Evolutionary conservation across 2,113 vertebrate species (phyloP), one percentile per base, ranked within the genome.

Genomic region (Sturnira hondurensis): DNA sequence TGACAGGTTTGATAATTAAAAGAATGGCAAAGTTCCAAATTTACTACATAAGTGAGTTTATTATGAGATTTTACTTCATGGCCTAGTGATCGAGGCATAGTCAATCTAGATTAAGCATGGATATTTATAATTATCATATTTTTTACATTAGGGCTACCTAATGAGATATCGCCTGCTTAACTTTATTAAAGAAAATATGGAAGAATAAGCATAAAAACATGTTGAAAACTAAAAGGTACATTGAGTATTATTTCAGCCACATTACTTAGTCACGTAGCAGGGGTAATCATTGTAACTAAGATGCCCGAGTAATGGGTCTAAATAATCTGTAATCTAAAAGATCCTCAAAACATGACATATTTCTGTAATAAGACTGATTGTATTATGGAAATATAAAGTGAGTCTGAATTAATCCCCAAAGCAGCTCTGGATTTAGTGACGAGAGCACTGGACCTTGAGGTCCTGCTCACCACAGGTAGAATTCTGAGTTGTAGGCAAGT

Each of bases 1-100:
- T 86, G 56, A 93, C 61, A 80, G 88, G 36, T 92, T 97, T 96
- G 63, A 36, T 89, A 97, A 97, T 97, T 97, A 97, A 94, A 97
- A 86, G 28, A 94, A n/a, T 86, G 70, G 81, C 68, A 89, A 67
- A 95, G 86, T 82, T 98, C 97, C 93, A 97, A 77, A 43, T 95
- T 95, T 83, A 89, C 71, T 85, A 43, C 81, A 95, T 97, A 56
- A 91, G 38, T 22, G 90, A 86, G 65, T 93, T 97, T 95, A 63
- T 93, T 96, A 80, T 33, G 71, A 95, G 9, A 81, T 94, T 31
- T 86, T 54, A 14, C 33, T 15, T 19, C 58, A 11, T 31, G 91
- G 31, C 26, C 76, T 84, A 95, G 89, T 78, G 91, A 92, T 38
- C 38, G 28, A 92, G 43, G 2, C 68, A 19, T 3, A 50, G 28